Evolutionary conservation across 1,140 invertebrate species (phyloP).

Genomic region (Drosophila equinoxialis): DNA sequence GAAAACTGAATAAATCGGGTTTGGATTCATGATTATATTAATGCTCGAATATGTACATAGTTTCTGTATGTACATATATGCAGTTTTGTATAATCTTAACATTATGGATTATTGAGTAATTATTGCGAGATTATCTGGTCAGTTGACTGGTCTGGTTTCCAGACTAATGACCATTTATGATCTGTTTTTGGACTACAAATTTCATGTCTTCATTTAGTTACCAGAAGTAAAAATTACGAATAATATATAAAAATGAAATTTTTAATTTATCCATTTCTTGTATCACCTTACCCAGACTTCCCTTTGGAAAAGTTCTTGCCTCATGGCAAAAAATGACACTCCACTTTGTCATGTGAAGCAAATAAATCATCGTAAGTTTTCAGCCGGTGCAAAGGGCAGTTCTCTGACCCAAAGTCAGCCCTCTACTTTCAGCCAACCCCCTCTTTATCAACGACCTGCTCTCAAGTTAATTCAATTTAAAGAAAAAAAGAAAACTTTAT

Average conservation of each 20-base stretch:
- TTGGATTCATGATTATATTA: too few species aligned
- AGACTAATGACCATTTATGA: too few species aligned
- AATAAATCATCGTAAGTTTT: conserved; percentile 80
- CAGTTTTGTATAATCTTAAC: too few species aligned
- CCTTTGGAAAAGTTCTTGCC: background rate
- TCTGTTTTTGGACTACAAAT: too few species aligned
- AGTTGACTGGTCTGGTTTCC: too few species aligned
- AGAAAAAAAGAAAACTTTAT: conserved; percentile 69
- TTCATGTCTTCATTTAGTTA: too few species aligned
- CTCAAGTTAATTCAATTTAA: conserved; percentile 80
- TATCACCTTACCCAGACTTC: conserved; percentile 4
- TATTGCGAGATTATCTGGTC: too few species aligned
- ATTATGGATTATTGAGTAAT: too few species aligned
- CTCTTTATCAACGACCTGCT: conserved; percentile 28
- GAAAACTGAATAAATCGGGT: too few species aligned
- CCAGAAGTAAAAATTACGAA: too few species aligned
- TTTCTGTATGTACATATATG: too few species aligned
- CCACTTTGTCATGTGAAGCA: conserved; percentile 78
- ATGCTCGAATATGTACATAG: too few species aligned
- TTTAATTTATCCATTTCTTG: conserved; percentile 2
- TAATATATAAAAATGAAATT: background rate
- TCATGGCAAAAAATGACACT: conserved; percentile 61
- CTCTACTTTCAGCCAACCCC: background rate
- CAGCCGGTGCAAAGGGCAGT: conserved; percentile 67
- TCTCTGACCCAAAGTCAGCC: background rate